Evolutionary conservation across 2,797 vertebrate genomes (phyloP).

Genomic region (Onychomys arenicola): DNA sequence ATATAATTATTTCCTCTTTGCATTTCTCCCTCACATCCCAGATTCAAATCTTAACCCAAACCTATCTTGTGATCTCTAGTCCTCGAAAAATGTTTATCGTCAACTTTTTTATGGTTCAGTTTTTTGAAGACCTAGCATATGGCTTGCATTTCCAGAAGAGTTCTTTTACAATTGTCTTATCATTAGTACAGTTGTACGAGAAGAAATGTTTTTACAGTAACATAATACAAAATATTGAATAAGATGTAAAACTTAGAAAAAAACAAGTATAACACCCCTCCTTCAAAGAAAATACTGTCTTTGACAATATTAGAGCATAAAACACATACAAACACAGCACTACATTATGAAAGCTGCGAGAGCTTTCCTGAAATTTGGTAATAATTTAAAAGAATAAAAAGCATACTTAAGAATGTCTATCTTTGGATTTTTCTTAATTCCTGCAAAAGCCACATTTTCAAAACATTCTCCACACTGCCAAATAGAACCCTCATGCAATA

Average conservation of each 20-base stretch:
- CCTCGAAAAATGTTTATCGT: slow-evolving; percentile 5
- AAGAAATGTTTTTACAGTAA: neutral
- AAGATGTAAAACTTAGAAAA: slow-evolving; percentile 36
- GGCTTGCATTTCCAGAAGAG: neutral
- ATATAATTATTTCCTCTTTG: slow-evolving; percentile 4
- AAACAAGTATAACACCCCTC: neutral
- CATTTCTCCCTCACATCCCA: neutral
- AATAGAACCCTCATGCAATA: slow-evolving; percentile 5
- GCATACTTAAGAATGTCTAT: slow-evolving; percentile 2
- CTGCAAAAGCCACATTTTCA: neutral
- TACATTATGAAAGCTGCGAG: neutral
- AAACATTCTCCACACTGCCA: neutral
- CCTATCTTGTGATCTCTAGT: neutral
- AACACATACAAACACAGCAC: neutral
- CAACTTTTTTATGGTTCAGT: neutral
- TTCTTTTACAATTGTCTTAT: neutral
- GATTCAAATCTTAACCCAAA: slow-evolving; percentile 26
- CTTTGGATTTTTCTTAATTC: neutral
- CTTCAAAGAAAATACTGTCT: neutral
- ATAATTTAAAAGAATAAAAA: neutral
- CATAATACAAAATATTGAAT: neutral
- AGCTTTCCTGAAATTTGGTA: slow-evolving; percentile 14
- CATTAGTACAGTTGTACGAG: neutral
- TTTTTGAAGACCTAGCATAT: neutral
- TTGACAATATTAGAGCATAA: neutral